These are phyloP conservation scores for Chrysolina americana DNA, from an alignment of 2,888 invertebrate genomes.

Conservation along the genomic window DNA sequence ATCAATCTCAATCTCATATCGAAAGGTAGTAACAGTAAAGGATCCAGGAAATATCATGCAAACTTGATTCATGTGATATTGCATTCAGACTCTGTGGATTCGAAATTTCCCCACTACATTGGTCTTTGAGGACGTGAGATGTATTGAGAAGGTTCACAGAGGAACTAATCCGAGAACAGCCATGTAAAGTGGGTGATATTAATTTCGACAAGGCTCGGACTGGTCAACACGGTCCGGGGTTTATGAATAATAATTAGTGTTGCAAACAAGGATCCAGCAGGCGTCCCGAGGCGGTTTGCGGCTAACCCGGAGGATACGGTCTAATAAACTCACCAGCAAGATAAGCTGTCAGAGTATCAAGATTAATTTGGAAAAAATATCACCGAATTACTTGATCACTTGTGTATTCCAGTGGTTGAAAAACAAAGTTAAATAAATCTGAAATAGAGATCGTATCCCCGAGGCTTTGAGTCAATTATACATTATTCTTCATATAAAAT, in stretches of 20 bases:
- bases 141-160: slow-evolving; percentile 23
- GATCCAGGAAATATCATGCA: too few relatives aligned
- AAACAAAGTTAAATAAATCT: too few relatives aligned
- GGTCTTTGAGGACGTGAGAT: slow-evolving; percentile 3
- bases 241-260: slow-evolving; percentile 70
- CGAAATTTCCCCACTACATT: background rate
- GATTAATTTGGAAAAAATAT: background rate
- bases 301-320: slow-evolving; percentile 55
- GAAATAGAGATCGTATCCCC: too few relatives aligned
- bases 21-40: too few relatives aligned
- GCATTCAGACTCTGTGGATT: background rate
- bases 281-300: slow-evolving; percentile 64
- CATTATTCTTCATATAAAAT: too few relatives aligned
- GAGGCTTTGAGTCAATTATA: too few relatives aligned
- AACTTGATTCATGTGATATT: too few relatives aligned
- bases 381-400: background rate
- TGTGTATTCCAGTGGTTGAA: background rate
- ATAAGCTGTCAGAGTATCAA: background rate
- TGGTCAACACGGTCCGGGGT: slow-evolving; percentile 65
- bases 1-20: too few relatives aligned
- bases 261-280: slow-evolving; percentile 67
- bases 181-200: slow-evolving; percentile 67
- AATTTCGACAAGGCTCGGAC: slow-evolving; percentile 66
- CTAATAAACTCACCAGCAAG: slow-evolving; percentile 45
- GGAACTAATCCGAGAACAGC: slow-evolving; percentile 57